A percentile compares a stretch with the other conserved stretches of the same genome.
Conservation (phyloP, 2,797 vertebrate species). For the Poecilia gillii region DNA sequence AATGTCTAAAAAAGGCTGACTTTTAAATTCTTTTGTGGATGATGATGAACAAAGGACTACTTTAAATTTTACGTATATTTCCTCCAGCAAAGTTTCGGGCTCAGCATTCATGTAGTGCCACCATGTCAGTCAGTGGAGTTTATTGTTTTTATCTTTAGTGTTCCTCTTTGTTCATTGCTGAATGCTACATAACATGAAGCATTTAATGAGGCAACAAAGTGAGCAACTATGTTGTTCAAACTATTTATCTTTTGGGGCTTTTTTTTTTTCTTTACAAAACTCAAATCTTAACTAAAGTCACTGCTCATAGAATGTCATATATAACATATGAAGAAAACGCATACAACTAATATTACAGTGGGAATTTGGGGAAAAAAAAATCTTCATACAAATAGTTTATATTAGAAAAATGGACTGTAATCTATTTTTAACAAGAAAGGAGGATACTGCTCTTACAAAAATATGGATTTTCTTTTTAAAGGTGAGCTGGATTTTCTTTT, state of each 20-base stretch:
- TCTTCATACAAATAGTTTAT: neutral
- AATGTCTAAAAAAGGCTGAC: neutral
- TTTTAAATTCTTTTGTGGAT: neutral
- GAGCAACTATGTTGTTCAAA: neutral
- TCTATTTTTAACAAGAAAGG: neutral
- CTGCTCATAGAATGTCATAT: neutral
- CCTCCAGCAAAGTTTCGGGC: neutral
- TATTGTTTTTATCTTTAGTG: neutral
- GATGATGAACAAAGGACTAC: neutral
- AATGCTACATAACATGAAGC: neutral
- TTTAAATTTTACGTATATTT: neutral
- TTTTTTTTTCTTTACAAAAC: neutral
- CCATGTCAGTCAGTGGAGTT: neutral
- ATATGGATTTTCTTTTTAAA: neutral
- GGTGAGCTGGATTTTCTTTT: neutral
- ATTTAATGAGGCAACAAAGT: neutral
- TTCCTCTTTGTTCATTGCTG: neutral
- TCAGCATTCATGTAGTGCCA: neutral
- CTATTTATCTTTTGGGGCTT: neutral
- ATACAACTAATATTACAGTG: neutral
- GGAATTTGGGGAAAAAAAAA: neutral
- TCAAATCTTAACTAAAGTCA: neutral
- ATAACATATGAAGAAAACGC: neutral
- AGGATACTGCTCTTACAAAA: neutral
- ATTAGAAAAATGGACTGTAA: too few species aligned